Base-by-base conservation (phyloP, 2,113 vertebrate genomes). In the Tachysurus fulvidraco region DNA sequence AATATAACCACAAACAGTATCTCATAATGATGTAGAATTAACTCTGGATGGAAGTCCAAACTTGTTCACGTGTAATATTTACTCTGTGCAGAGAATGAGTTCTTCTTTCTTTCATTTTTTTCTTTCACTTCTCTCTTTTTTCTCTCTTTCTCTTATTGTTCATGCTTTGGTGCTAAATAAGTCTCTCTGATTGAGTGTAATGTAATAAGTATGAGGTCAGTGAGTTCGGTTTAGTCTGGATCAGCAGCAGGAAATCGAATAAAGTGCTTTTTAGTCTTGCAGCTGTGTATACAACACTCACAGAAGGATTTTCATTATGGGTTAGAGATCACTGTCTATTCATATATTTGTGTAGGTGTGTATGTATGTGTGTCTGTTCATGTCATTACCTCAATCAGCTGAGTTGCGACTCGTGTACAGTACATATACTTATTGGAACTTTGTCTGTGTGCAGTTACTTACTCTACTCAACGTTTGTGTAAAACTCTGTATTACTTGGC, bases 321-420 rank as follows among this genome's bases (percentile, higher is more conserved):
- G 64, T 86, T 71, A 88, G 19, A 69, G 57, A 71, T 74, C 41
- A 54, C 17, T 44, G 46, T 30, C 17, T 44, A 30, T 55, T 41
- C 79, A 62, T 62, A 23, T 64, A 64, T 44, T 81, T 62, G 57
- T 60, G 50, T 54, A 21, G 83, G 74, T 76, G 57, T 67, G 46
- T 87, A 57, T 71, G 74, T 85, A 57, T 71, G 74, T 41, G 30
- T 85, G 59, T 69, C 11, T 83, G 25, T 52, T 67, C 69, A 30
- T 44, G 41, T 55, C 87, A 83, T 86, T 14, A 79, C 83, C 46
- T 1, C 64, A 54, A 91, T 93, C 84, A 92, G 65, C 73, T 92
- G 84, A 89, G 25, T 44, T 19, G 50, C 28, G 36, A 73, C 17
- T 8, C 16, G 44, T 44, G 41, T 44, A 73, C 69, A 16, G 41